Percentiles rank a stretch among this genome's conserved stretches.
Evolutionary conservation across 1,140 invertebrate genomes (phyloP).

Genomic region (fruit fly (Drosophila melanogaster)): Release_6_plus_ISO1_MT NC_004354.4:1396501-1397000

Average conservation of each 20-base stretch:
- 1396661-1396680: conserved; percentile 13
- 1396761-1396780: not conserved
- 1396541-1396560: not conserved
- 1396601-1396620: no score
- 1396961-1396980: conserved; percentile 46
- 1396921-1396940: conserved; percentile 26
- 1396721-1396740: conserved; percentile 50
- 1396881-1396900: conserved; percentile 18
- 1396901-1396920: conserved; percentile 1
- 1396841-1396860: conserved; percentile 36
- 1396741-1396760: not conserved
- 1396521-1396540: not conserved
- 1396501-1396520: not conserved
- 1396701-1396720: conserved; percentile 36
- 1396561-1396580: not conserved
- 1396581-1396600: no score
- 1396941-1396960: not conserved
- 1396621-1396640: not conserved
- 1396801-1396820: not conserved
- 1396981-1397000: conserved; percentile 75
- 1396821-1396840: conserved; percentile 1
- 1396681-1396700: conserved; percentile 42
- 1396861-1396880: conserved; percentile 46
- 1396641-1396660: not conserved
- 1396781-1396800: not conserved